These are phyloP conservation scores for Eugnorisma glareosa DNA, from an alignment of 2,888 invertebrate species.

Conservation along the genomic window DNA sequence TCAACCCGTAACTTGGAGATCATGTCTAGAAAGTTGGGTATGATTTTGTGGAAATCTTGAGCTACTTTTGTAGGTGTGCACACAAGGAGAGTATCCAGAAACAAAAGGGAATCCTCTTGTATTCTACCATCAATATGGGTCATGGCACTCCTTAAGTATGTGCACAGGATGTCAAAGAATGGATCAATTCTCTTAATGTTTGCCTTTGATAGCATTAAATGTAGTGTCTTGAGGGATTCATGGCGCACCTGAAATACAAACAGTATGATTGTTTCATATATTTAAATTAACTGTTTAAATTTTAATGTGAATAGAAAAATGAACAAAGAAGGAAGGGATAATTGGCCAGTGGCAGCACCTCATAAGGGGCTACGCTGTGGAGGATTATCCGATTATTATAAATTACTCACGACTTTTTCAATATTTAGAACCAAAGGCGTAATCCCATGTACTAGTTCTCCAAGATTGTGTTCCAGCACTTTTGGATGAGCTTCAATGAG, in stretches of 20 bases:
- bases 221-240: constrained; percentile 90
- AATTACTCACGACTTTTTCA: constrained; percentile 90
- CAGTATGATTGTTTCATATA: not conserved
- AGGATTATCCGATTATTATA: not conserved
- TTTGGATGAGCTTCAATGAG: constrained; percentile 82
- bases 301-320: not conserved
- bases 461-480: constrained; percentile 91
- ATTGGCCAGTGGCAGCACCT: not conserved
- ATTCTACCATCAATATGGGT: constrained; percentile 95
- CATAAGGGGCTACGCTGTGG: not conserved
- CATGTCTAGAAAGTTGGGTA: constrained; percentile 95
- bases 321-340: not conserved
- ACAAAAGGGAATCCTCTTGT: constrained; percentile 95
- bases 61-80: constrained; percentile 92
- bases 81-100: constrained; percentile 94
- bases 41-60: constrained; percentile 92
- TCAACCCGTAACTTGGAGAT: constrained; percentile 94
- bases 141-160: constrained; percentile 96
- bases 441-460: constrained; percentile 92
- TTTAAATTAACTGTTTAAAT: not conserved
- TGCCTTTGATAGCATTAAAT: constrained; percentile 85
- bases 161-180: constrained; percentile 94
- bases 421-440: constrained; percentile 93
- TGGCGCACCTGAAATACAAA: constrained; percentile 86
- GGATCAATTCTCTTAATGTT: constrained; percentile 91